Evolutionary conservation across 1,140 invertebrate genomes (phyloP), one percentile per base, ranked within the genome.

Genomic region (Cyphomyrmex costatus): DNA sequence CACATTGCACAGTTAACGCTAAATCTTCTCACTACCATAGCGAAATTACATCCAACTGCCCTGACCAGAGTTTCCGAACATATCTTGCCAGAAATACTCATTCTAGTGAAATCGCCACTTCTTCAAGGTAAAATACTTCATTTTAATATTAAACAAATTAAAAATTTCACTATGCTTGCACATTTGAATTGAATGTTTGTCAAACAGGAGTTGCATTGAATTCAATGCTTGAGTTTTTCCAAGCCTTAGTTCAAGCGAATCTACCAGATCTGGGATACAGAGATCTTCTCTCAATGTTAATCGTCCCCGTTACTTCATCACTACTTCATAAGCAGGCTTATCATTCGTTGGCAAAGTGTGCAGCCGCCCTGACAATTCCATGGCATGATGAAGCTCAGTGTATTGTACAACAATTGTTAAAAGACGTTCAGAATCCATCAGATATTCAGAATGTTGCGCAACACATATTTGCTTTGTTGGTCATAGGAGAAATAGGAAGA

Each of bases 401-500:
- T n/a, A 97, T 99, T 73, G 98, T 99, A 24, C 96, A 97, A 77
- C 97, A 98, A 86, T 98, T 99, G 93, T 96, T 99, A 51, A 96
- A 96, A 70, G 98, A 99, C 93, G 96, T 99, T 19, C 96, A 98
- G 90, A 96, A 96, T 86, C 96, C 96, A 78, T 21, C 77, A 19
- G 77, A 79, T 7, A 63, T 78, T 78, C 93, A 96, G 91, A 96
- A 96, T 88, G 98, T 99, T 93, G 97, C 97, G 1, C 97, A 99
- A 87, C 97, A 98, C 87, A 97, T 99, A 88, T 99, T 99, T 95
- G 97, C 98, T 66, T 95, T 99, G 27, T 95, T 99, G 7, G 98
- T 99, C 14, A 97, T 99, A 90, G 99, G 99, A 14, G 99, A 99
- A 96, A 99, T 99, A 89, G 99, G 99, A 6, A 96, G 98, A 90